phyloP scores from a whole-genome alignment of 2,113 vertebrate species.

The Periophthalmus modestus region DNA sequence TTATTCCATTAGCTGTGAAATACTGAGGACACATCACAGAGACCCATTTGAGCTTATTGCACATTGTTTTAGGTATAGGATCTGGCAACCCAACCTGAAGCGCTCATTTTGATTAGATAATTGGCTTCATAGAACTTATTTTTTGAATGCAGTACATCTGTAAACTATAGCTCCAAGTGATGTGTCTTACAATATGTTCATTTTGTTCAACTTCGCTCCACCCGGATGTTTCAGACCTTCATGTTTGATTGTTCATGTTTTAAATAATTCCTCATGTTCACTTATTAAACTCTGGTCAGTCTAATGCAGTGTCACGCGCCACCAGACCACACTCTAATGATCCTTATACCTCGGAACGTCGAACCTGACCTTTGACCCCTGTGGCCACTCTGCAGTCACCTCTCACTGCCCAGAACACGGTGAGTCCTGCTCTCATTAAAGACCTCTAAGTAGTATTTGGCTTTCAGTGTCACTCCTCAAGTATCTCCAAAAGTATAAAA shows the following conservation, averaged over 20 bases:
- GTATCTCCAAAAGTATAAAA: slow-evolving; percentile 60
- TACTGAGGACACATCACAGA: too few species aligned
- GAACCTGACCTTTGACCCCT: slow-evolving; percentile 51
- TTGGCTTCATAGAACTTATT: too few species aligned
- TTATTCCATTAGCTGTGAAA: too few species aligned
- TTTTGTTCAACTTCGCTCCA: neutral
- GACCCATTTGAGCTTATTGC: too few species aligned
- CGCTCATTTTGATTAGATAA: too few species aligned
- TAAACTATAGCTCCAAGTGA: too few species aligned
- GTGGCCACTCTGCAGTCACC: slow-evolving; percentile 35
- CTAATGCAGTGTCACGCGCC: slow-evolving; percentile 67
- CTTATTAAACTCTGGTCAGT: slow-evolving; percentile 43
- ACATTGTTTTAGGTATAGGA: too few species aligned
- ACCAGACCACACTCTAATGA: slow-evolving; percentile 41
- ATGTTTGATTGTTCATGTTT: slow-evolving; percentile 8
- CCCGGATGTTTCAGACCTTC: neutral
- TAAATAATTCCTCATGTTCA: slow-evolving; percentile 30
- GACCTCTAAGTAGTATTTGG: slow-evolving; percentile 64
- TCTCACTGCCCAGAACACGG: slow-evolving; percentile 25
- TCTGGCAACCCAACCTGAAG: too few species aligned
- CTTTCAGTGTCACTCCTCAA: slow-evolving; percentile 67
- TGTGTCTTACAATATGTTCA: neutral
- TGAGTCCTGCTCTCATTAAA: slow-evolving; percentile 62
- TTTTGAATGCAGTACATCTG: too few species aligned
- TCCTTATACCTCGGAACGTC: slow-evolving; percentile 10